These are phyloP conservation scores for Muscicapa adusta DNA, from an alignment of 2,113 vertebrate genomes.

Conservation along the genomic window DNA sequence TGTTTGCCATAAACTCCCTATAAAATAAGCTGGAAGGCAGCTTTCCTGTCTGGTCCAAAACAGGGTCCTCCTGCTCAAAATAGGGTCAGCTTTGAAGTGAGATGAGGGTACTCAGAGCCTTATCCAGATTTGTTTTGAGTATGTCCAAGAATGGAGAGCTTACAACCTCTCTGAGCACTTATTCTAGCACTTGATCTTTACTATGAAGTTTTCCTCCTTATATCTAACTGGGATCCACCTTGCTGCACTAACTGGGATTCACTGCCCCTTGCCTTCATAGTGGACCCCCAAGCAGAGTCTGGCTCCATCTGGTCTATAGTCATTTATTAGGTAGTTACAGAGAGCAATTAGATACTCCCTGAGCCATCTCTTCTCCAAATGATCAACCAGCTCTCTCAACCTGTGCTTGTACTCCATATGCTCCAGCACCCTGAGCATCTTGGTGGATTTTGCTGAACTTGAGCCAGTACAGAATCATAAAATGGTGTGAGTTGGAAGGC, in stretches of 20 bases:
- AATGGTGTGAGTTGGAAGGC: background rate
- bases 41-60: background rate
- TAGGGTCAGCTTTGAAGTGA: background rate
- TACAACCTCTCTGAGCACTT: background rate
- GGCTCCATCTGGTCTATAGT: background rate
- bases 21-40: background rate
- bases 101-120: background rate
- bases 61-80: background rate
- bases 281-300: background rate
- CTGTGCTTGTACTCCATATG: background rate
- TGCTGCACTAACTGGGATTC: background rate
- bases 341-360: background rate
- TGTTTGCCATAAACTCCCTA: background rate
- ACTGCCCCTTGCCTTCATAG: background rate
- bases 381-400: background rate
- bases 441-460: background rate
- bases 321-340: background rate
- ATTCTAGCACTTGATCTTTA: background rate
- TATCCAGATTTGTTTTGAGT: background rate
- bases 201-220: background rate
- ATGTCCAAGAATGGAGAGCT: background rate
- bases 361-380: background rate
- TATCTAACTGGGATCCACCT: background rate
- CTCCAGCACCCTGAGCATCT: background rate
- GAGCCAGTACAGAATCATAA: background rate